Conservation (phyloP, 1,140 invertebrate species). For the Hydropsyche tenuis region DNA sequence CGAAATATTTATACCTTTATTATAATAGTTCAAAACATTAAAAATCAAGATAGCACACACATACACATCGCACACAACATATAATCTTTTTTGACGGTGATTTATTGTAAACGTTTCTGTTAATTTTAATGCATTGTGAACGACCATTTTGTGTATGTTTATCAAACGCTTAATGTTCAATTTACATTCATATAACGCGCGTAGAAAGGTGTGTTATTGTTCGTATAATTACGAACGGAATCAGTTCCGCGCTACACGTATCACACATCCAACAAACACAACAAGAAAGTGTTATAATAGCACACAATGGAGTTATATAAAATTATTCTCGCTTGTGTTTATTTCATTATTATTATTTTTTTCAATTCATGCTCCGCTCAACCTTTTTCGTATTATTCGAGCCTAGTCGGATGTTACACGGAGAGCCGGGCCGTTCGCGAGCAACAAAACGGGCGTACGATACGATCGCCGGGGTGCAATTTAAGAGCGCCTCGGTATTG, state of each 20-base stretch:
- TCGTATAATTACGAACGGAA: neutral
- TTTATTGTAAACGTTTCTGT: neutral
- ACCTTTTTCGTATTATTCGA: too few species aligned
- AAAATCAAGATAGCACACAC: neutral
- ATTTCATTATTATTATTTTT: too few species aligned
- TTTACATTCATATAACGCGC: conserved; percentile 1
- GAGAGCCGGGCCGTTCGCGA: too few species aligned
- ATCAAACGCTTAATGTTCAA: neutral
- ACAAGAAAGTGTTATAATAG: conserved; percentile 21
- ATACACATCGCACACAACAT: neutral
- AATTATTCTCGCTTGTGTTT: neutral
- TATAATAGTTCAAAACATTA: neutral
- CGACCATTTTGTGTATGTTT: too few species aligned
- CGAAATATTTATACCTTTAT: neutral
- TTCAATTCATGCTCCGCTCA: neutral
- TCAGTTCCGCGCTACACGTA: conserved; percentile 10
- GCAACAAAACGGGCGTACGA: neutral
- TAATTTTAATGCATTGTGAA: neutral
- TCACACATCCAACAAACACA: neutral
- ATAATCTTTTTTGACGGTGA: neutral
- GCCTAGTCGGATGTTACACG: too few species aligned
- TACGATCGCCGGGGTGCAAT: neutral
- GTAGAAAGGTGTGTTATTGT: conserved; percentile 22
- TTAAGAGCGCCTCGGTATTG: conserved; percentile 10
- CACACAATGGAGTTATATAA: conserved; percentile 19